Evolutionary conservation across 2,113 vertebrate genomes (phyloP), one percentile per base, ranked within the genome.

Genomic region (Oreocharis arfaki): DNA sequence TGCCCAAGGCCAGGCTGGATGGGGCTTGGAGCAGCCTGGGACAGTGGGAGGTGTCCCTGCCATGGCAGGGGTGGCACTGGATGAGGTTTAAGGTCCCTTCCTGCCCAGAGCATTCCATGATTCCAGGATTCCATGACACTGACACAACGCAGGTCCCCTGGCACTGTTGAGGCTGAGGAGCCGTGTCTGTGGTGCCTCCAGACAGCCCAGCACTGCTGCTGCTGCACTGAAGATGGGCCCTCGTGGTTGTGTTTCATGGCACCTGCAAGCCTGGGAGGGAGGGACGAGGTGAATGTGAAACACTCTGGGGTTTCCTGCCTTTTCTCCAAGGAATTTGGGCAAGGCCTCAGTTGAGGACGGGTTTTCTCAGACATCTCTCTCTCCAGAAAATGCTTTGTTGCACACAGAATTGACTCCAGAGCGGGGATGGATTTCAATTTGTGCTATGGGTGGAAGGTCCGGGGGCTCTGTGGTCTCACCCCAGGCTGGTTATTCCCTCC

Each of bases 171-270:
- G 61, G 56, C 55, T 69, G 55, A 73, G 46, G 55, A 60, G 11
- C 64, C 39, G 8, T 0, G 4, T 9, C 17, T 1, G 1, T 32
- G 57, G 3, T 3, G 18, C 56, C 53, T 41, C 33, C 17, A 28
- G 61, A 7, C 22, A 68, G 41, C 2, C 33, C 47, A 56, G n/a
- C 16, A 9, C 5, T 30, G 46, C 68, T 52, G 53, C 9, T 42
- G 30, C 63, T 73, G 49, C 27, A 6, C 39, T 17, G 4, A 37
- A n/a, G 35, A 23, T 8, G 2, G 7, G 12, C 4, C 33, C 6
- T 2, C 24, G 0, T 3, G 47, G 55, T 20, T 59, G 64, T 67
- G 41, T 42, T 32, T 19, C 21, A 3, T 2, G 28, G 56, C 56
- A 42, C 23, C 39, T 42, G 52, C 26, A 27, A 47, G 61, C 30